Evolutionary conservation across 2,888 invertebrate species (phyloP), one percentile per base, ranked within the genome.

Genomic region (Spatulosminthurus flaviceps): DNA sequence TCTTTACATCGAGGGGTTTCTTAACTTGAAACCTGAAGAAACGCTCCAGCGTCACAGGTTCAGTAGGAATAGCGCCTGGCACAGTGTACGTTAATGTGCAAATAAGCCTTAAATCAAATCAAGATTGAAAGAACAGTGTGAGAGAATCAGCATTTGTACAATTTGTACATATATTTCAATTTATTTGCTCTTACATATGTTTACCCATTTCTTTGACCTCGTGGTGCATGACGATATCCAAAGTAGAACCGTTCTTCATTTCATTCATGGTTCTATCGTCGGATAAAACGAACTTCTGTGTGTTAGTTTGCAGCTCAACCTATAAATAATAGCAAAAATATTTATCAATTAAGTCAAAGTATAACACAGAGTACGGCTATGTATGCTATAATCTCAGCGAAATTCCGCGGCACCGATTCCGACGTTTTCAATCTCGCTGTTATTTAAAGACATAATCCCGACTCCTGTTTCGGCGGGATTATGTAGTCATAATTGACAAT

Each of bases 181-280:
- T 51, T 16, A 60, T 28, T 78, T 28, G 21, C 80, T 87, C 91
- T 88, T 89, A 95, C 94, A 98, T 97, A 87, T 99, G 98, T 69
- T 96, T 95, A 64, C 98, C 98, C 85, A 97, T 93, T 89, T 99
- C 98, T 89, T 98, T 98, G n/a, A 99, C 97, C 91, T 99, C 98
- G 89, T 99, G 97, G 87, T 96, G 95, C 86, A 98, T 96, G 43
- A 98, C 95, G 89, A 97, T 94, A 89, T 97, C 96, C 21, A 97
- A 90, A 16, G 95, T 97, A 87, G 94, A 92, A 86, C 95, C 94
- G 0, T 95, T 93, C 70, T 88, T 88, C 80, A 93, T 88, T 85
- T 90, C 89, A 34, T 88, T 87, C 71, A 89, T 87, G 83, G 88
- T 86, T 86, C 92, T 92, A 85, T 92, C 91, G 84, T 93, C 92